These are phyloP conservation scores for Rhodeus uyekii DNA, from an alignment of 2,797 vertebrate genomes.

Conservation along the genomic window DNA sequence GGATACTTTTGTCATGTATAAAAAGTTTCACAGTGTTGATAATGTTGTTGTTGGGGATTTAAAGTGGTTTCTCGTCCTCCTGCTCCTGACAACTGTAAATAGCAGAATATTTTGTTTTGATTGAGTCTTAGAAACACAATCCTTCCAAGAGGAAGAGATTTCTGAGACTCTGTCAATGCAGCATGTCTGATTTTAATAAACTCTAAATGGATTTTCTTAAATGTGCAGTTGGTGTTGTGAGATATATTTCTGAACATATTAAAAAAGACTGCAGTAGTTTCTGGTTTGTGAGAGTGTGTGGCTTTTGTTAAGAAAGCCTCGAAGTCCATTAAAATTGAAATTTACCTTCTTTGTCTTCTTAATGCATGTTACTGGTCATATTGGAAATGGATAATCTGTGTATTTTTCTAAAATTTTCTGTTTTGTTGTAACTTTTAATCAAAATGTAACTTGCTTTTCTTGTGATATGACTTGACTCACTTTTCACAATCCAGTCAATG, in stretches of 20 bases:
- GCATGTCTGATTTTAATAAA: constrained; percentile 35
- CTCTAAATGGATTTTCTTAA: constrained; percentile 13
- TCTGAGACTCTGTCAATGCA: neutral
- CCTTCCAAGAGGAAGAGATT: neutral
- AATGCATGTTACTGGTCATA: neutral
- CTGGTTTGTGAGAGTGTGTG: neutral
- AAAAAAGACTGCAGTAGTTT: neutral
- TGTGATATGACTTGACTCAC: neutral
- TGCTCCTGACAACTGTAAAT: constrained; percentile 9
- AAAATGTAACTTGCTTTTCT: neutral
- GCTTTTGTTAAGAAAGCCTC: neutral
- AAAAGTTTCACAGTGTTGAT: neutral
- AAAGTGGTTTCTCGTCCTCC: neutral
- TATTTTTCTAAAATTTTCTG: neutral
- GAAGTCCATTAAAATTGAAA: neutral
- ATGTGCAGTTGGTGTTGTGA: neutral
- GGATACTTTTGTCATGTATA: constrained; percentile 4
- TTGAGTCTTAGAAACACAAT: neutral
- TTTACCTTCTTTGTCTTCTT: neutral
- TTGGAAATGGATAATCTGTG: neutral
- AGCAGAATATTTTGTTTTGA: constrained; percentile 12
- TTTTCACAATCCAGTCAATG: neutral
- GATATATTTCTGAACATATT: constrained; percentile 11
- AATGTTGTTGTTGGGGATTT: constrained; percentile 7
- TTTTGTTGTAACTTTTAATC: neutral